phyloP scores from a whole-genome alignment of 2,113 vertebrate genomes.

The Oreochromis tanganicae region DNA sequence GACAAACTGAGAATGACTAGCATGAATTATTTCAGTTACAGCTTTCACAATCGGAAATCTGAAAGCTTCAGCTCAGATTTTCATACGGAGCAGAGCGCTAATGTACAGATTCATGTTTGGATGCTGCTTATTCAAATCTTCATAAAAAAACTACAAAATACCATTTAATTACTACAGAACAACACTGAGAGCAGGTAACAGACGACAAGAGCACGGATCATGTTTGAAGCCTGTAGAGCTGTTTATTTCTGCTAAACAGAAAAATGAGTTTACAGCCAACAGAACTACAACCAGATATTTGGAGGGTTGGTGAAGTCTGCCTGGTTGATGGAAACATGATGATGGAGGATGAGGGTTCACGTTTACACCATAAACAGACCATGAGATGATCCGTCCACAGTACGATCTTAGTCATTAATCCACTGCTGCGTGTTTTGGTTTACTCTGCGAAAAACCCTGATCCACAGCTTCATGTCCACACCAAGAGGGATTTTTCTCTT shows the following conservation, averaged over 20 bases:
- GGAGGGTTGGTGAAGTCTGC: background rate
- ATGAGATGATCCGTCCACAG: background rate
- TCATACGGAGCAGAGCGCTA: background rate
- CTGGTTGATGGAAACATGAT: background rate
- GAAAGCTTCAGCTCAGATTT: background rate
- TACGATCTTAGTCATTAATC: background rate
- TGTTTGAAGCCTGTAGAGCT: background rate
- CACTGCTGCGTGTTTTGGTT: background rate
- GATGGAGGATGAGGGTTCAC: background rate
- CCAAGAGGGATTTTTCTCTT: background rate
- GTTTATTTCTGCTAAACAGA: background rate
- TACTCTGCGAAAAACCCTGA: background rate
- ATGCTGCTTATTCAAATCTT: background rate
- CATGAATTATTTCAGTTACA: background rate
- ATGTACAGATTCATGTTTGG: background rate
- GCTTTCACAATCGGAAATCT: background rate
- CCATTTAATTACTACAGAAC: background rate
- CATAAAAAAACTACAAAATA: background rate
- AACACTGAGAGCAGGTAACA: background rate
- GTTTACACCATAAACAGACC: background rate
- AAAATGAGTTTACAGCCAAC: background rate
- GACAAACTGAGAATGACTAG: background rate
- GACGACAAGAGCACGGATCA: background rate
- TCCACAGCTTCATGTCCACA: background rate
- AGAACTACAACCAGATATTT: background rate